phyloP scores from a whole-genome alignment of 2,888 invertebrate genomes.

The Auanema sp. region DNA sequence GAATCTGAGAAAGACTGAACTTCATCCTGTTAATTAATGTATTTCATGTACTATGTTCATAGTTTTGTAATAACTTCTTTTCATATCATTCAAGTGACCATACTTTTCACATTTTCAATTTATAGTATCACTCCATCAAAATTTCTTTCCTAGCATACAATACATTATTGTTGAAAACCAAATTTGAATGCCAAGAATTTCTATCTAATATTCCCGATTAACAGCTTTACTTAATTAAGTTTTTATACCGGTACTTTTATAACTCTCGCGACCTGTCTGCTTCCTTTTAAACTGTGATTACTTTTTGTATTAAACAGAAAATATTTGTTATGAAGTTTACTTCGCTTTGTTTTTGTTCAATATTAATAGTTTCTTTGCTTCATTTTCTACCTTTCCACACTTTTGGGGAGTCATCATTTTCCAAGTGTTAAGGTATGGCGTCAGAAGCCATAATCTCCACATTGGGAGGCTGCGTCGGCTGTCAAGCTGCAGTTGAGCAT shows the following conservation, averaged over 20 bases:
- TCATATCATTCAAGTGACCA: slow-evolving; percentile 1
- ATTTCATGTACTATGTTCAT: too few species aligned
- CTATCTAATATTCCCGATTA: neutral
- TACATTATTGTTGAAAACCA: neutral
- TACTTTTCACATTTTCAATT: slow-evolving; percentile 2
- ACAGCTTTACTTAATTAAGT: too few species aligned
- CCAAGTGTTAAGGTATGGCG: slow-evolving; percentile 16
- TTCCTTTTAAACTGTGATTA: too few species aligned
- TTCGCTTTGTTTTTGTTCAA: neutral
- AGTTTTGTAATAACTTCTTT: too few species aligned
- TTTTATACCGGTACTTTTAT: too few species aligned
- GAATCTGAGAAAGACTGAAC: too few species aligned
- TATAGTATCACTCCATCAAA: neutral
- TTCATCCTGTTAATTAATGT: too few species aligned
- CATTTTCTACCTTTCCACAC: neutral
- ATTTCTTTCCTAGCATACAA: neutral
- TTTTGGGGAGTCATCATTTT: neutral
- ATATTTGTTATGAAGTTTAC: too few species aligned
- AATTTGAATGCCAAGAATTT: neutral
- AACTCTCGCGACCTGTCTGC: too few species aligned
- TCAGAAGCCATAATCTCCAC: slow-evolving; percentile 29
- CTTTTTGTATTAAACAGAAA: too few species aligned
- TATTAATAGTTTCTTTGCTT: neutral
- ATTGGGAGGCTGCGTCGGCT: slow-evolving; percentile 44
- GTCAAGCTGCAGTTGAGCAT: slow-evolving; percentile 51